Conservation (phyloP, 1,140 invertebrate species). For the Listronotus bonariensis region DNA sequence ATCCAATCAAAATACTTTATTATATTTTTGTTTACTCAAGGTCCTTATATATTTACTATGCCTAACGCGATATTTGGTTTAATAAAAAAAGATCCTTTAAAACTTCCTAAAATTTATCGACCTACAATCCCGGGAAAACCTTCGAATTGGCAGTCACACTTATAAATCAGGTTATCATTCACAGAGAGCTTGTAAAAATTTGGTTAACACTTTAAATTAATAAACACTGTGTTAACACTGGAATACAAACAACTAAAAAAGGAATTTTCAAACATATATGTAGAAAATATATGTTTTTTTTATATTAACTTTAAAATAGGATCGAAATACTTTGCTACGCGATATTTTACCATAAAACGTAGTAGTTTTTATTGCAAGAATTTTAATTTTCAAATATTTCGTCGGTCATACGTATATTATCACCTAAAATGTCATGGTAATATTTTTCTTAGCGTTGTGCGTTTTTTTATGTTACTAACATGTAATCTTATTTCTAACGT, state of each 20-base stretch:
- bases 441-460: conserved; percentile 1
- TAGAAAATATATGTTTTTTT: background rate
- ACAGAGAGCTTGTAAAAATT: background rate
- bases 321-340: background rate
- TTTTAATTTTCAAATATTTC: background rate
- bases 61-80: too few relatives aligned
- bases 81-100: too few relatives aligned
- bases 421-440: background rate
- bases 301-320: background rate
- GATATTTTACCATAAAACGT: background rate
- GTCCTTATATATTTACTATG: too few relatives aligned
- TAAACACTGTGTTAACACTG: too few relatives aligned
- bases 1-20: too few relatives aligned
- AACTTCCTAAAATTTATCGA: too few relatives aligned
- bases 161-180: too few relatives aligned
- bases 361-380: background rate
- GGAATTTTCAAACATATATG: background rate
- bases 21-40: too few relatives aligned
- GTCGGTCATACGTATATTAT: background rate
- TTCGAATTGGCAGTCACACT: too few relatives aligned
- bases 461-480: background rate
- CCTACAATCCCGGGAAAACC: too few relatives aligned
- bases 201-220: too few relatives aligned
- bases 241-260: background rate
- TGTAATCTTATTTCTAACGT: background rate